Evolutionary conservation across 2,113 vertebrate species (phyloP).

Genomic region (Potamarius usumacintae): DNA sequence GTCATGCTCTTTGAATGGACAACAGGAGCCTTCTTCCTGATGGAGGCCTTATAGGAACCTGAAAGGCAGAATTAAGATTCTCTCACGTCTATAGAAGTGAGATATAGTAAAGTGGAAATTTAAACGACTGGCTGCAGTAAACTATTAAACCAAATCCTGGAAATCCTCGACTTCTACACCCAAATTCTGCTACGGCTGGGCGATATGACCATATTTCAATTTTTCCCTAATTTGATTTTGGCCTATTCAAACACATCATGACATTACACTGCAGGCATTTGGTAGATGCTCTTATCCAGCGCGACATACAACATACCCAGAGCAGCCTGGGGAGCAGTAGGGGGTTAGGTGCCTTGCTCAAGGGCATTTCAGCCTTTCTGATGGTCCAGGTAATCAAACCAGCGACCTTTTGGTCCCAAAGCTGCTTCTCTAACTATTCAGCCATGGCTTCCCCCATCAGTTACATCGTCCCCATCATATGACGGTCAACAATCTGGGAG

Average conservation of each 20-base stretch:
- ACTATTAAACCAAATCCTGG: not conserved
- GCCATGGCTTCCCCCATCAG: not conserved
- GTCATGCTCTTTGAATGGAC: conserved; percentile 85
- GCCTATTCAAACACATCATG: not conserved
- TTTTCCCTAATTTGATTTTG: not conserved
- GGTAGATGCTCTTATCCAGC: no score
- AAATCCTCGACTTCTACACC: not conserved
- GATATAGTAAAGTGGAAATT: not conserved
- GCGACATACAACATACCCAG: no score
- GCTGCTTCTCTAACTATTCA: no score
- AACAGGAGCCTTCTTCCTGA: conserved; percentile 79
- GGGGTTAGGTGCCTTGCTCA: no score
- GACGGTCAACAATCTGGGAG: not conserved
- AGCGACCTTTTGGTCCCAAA: no score
- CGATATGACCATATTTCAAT: not conserved
- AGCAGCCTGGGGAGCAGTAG: no score
- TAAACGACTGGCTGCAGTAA: not conserved
- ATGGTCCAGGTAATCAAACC: no score
- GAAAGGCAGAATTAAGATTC: not conserved
- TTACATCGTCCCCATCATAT: not conserved
- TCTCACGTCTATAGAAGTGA: no score
- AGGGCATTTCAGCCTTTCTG: no score
- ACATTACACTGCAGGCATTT: no score
- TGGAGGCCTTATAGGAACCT: conserved; percentile 49
- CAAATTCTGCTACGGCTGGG: not conserved